These are phyloP conservation scores for Gila orcuttii DNA, from an alignment of 2,113 vertebrate genomes.

Conservation along the genomic window DNA sequence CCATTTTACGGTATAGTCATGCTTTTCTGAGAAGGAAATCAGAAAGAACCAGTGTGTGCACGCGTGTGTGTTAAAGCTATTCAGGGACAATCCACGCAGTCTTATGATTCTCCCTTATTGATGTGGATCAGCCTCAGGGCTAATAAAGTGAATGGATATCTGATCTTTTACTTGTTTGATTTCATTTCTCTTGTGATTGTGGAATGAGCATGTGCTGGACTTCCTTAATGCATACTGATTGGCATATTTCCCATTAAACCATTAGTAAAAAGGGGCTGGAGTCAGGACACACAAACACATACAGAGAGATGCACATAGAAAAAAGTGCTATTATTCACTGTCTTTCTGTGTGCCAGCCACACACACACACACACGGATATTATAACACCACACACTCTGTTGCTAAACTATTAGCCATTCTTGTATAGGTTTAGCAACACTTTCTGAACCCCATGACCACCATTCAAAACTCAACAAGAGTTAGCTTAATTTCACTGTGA, in stretches of 20 bases:
- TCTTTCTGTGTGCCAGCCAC: neutral
- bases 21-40: conserved; percentile 16
- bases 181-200: conserved; percentile 32
- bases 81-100: conserved; percentile 32
- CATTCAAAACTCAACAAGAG: neutral
- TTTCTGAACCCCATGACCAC: conserved; percentile 1
- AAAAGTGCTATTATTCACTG: neutral
- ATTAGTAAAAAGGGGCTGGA: neutral
- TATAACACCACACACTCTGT: neutral
- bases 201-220: conserved; percentile 17
- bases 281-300: neutral
- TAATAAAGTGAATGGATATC: conserved; percentile 31
- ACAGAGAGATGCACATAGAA: neutral
- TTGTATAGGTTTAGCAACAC: conserved; percentile 7
- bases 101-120: conserved; percentile 18
- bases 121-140: conserved; percentile 30
- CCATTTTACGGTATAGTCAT: conserved; percentile 2
- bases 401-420: neutral
- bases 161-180: conserved; percentile 19
- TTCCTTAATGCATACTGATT: conserved; percentile 24
- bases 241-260: conserved; percentile 34
- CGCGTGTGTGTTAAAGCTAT: conserved; percentile 1
- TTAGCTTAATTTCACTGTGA: neutral
- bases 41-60: neutral
- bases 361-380: neutral